Evolutionary conservation across 2,888 invertebrate species (phyloP), one percentile per base, ranked within the genome.

Genomic region (Hybos culiciformis): DNA sequence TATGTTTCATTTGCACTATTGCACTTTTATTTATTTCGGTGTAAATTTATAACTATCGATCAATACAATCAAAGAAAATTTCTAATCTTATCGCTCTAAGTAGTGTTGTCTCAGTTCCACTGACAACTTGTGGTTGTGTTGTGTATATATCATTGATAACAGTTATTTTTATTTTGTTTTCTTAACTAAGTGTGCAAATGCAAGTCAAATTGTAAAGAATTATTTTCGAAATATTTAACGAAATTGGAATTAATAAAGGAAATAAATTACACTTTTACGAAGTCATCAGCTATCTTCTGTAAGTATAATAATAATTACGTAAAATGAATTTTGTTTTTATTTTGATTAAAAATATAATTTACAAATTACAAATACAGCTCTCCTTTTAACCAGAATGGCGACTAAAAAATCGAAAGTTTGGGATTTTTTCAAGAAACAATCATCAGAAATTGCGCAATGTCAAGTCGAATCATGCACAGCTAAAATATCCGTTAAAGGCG

Each of bases 331-430:
- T 26, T 26, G 26, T 6, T 26, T 26, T 26, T 26, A 26, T 26
- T 26, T 26, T 26, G 26, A 5, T 26, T 12, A 12, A 26, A 26
- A 26, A 26, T 26, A 26, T 26, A 26, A 26, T 26, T 26, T 26
- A 26, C 12, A 26, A n/a, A n/a, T n/a, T n/a, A n/a, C n/a, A n/a
- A n/a, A n/a, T n/a, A n/a, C n/a, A n/a, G 26, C 9, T 26, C 9
- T 33, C 11, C 9, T 33, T 11, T 33, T 17, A 17, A 17, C 32
- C 32, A 33, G 2, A 33, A 33, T 33, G 17, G 15, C 32, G 8
- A 17, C 40, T 14, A 32, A 40, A 12, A 32, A 40, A 40, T 40
- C 40, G 23, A 23, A 17, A 23, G 40, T 40, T 21, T 40, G 40
- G 40, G 23, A 40, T 20, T 21, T 33, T 33, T 33, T 40, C 40